A percentile compares a stretch with the other conserved stretches of the same genome.
Conservation (phyloP, 2,797 vertebrate genomes). For the Sebastiscus tertius region DNA sequence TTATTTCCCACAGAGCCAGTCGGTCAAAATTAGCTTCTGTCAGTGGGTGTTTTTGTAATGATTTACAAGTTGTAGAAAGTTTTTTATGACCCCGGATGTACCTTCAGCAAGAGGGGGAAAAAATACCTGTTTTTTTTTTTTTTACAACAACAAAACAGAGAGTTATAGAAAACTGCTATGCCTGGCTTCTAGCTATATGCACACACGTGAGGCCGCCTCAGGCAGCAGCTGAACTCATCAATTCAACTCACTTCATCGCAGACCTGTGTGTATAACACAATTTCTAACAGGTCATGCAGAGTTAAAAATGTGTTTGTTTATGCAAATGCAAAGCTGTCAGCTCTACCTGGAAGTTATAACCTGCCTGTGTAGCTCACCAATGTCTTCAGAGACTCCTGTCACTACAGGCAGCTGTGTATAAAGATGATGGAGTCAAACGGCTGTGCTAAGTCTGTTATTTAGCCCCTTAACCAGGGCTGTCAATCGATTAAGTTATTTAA, state of each 20-base stretch:
- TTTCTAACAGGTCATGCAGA: constrained; percentile 4
- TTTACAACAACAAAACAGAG: not conserved
- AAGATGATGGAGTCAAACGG: not conserved
- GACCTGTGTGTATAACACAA: not conserved
- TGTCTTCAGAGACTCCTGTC: not conserved
- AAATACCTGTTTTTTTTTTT: not conserved
- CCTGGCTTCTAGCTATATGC: not conserved
- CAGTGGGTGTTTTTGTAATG: not conserved
- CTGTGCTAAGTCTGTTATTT: not conserved
- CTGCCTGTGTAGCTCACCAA: not conserved
- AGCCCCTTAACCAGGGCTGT: not conserved
- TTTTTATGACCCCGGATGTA: constrained; percentile 6
- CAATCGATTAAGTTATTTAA: too few relatives aligned
- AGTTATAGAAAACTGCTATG: not conserved
- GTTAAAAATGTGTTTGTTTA: not conserved
- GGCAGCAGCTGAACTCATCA: constrained; percentile 17
- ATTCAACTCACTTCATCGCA: not conserved
- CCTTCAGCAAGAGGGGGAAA: not conserved
- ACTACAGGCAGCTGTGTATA: not conserved
- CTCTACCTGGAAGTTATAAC: not conserved
- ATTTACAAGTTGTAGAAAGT: not conserved
- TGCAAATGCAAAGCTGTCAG: not conserved
- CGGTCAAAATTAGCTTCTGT: constrained; percentile 2
- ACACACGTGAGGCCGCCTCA: not conserved
- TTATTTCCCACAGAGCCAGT: constrained; percentile 15